Evolutionary conservation across 2,113 vertebrate genomes (phyloP).

Genomic region (Toxotes jaculatrix): DNA sequence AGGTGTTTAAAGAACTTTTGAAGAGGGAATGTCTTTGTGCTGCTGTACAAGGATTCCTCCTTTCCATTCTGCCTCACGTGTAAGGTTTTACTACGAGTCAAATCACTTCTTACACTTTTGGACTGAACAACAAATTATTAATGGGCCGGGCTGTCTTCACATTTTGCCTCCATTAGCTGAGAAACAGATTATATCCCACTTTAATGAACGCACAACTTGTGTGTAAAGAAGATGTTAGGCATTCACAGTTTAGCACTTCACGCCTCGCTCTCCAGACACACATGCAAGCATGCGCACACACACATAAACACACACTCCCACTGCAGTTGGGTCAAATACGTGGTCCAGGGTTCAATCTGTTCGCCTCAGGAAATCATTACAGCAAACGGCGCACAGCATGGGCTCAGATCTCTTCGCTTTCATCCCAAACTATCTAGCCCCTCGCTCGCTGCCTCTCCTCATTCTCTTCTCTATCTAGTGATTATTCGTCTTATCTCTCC

Average conservation of each 20-base stretch:
- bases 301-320: slow-evolving; percentile 1
- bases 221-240: not conserved
- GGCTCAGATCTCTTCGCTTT: slow-evolving; percentile 30
- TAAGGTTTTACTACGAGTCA: not conserved
- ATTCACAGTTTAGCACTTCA: not conserved
- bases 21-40: not conserved
- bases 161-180: not conserved
- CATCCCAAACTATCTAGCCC: slow-evolving; percentile 33
- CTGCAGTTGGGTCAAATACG: slow-evolving; percentile 34
- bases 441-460: not conserved
- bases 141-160: not conserved
- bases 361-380: slow-evolving; percentile 57
- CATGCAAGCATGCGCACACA: not conserved
- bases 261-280: not conserved
- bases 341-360: slow-evolving; percentile 50
- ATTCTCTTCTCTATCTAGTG: slow-evolving; percentile 6
- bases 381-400: slow-evolving; percentile 47
- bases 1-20: not conserved
- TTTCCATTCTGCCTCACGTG: not conserved
- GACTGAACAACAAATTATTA: not conserved
- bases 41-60: not conserved
- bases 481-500: slow-evolving; percentile 18
- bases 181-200: not conserved
- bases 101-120: slow-evolving; percentile 1
- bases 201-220: not conserved